A percentile compares a stretch with the other conserved stretches of the same genome.
Conservation (phyloP, 2,888 invertebrate genomes). For the Tethea ocularis region DNA sequence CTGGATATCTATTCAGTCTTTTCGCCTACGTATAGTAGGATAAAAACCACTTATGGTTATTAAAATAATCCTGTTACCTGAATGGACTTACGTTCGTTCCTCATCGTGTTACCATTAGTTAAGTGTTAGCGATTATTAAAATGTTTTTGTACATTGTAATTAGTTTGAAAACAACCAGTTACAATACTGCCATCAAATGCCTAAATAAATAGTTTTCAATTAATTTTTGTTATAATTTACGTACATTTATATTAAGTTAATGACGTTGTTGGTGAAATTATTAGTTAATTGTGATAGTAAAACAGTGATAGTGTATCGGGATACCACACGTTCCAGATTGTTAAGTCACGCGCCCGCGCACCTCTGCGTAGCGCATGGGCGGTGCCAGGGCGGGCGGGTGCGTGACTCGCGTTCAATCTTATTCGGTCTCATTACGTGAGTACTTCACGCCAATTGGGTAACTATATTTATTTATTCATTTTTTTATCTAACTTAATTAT, state of each 20-base stretch:
- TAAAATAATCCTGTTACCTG: slow-evolving; percentile 72
- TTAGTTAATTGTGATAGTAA: slow-evolving; percentile 79
- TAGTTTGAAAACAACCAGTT: slow-evolving; percentile 79
- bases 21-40: background rate
- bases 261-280: slow-evolving; percentile 73
- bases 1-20: background rate
- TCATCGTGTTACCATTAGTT: slow-evolving; percentile 82
- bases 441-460: slow-evolving; percentile 65
- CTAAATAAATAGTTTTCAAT: slow-evolving; percentile 71
- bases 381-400: slow-evolving; percentile 12
- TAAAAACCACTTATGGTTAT: slow-evolving; percentile 31
- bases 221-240: slow-evolving; percentile 65
- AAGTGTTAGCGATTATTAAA: slow-evolving; percentile 70
- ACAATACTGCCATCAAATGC: slow-evolving; percentile 83
- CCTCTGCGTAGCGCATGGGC: slow-evolving; percentile 10
- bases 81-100: slow-evolving; percentile 79
- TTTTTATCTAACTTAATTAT: slow-evolving; percentile 73
- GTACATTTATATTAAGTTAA: slow-evolving; percentile 63
- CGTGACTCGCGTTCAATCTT: slow-evolving; percentile 20
- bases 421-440: slow-evolving; percentile 53
- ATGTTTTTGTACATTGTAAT: slow-evolving; percentile 75
- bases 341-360: slow-evolving; percentile 2
- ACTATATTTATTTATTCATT: slow-evolving; percentile 79
- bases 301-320: slow-evolving; percentile 67
- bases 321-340: slow-evolving; percentile 25